Evolutionary conservation across 2,113 vertebrate species (phyloP).

Genomic region (Oryzias melastigma): DNA sequence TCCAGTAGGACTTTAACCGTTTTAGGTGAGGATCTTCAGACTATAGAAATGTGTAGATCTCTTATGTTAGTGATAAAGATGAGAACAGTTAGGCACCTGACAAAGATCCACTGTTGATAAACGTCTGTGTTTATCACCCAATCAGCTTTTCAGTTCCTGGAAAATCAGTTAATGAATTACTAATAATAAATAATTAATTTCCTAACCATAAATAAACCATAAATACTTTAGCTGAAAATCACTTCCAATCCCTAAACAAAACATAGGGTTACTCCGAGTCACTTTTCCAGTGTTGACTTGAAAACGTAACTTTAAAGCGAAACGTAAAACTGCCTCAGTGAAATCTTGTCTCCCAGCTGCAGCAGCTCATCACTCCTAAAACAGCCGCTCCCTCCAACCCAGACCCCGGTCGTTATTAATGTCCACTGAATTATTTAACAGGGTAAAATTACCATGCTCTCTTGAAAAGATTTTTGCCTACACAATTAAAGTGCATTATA

Average conservation of each 20-base stretch:
- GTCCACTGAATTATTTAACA: slow-evolving; percentile 82
- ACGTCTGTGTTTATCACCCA: no score
- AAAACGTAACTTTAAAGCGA: slow-evolving; percentile 66
- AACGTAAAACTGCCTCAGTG: slow-evolving; percentile 50
- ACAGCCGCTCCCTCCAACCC: slow-evolving; percentile 72
- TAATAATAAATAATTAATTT: no score
- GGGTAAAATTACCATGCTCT: slow-evolving; percentile 83
- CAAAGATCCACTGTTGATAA: no score
- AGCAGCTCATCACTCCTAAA: slow-evolving; percentile 76
- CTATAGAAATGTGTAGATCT: no score
- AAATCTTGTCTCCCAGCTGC: slow-evolving; percentile 65
- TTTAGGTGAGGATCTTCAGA: no score
- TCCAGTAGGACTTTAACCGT: no score
- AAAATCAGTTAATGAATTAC: no score
- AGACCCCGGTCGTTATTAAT: slow-evolving; percentile 79
- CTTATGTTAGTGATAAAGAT: no score
- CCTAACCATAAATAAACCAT: no score
- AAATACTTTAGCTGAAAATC: no score
- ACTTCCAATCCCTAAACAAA: slow-evolving; percentile 22
- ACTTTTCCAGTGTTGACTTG: slow-evolving; percentile 52
- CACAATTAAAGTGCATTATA: slow-evolving; percentile 83
- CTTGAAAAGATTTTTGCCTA: slow-evolving; percentile 80
- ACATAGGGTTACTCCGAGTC: slow-evolving; percentile 53
- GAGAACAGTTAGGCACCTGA: no score
- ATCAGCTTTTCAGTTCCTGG: no score